Evolutionary conservation across 2,113 vertebrate species (phyloP), one percentile per base, ranked within the genome.

Genomic region (Catharus bicknelli): DNA sequence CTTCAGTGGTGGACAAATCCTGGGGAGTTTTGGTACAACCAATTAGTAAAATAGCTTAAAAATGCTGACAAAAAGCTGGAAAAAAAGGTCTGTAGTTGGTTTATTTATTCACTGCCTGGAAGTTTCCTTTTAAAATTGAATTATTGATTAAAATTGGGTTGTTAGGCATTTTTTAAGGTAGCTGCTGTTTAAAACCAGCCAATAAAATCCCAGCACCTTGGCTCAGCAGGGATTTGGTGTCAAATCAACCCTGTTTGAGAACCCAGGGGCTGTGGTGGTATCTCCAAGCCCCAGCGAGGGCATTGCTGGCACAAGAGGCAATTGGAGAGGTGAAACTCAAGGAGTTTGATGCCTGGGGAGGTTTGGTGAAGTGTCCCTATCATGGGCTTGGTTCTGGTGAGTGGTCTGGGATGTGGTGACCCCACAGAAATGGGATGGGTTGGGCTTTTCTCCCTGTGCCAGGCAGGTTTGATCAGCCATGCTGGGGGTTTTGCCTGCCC

Each of bases 231-330:
- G 53, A 20, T 22, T 76, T 64, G 70, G 14, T 61, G 69, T 62
- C 30, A 62, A 27, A 66, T 58, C 72, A 64, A 90, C 73, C 64
- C 54, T 34, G 25, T 27, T 20, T 57, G 45, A 54, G 67, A 57
- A 12, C 8, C 34, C 0, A 1, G 5, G 10, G 21, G n/a, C 6
- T 2, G 13, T 20, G 2, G 1, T 32, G 48, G 10, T 16, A 8
- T 63, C 83, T 64, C 26, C 83, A 54, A 68, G 68, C 30, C 47
- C 32, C 3, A 1, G 25, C 0, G 13, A 54, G 50, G 38, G 38
- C 45, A 13, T 15, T 61, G 38, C 90, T 82, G 70, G 55, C 73
- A 42, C 5, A 2, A 21, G 8, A 18, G 54, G 38, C 1, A 13
- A 5, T 7, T 29, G 73, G 57, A 27, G 83, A 69, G 34, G 5